phyloP scores from a whole-genome alignment of 1,140 invertebrate species.

The Caerostris darwini region DNA sequence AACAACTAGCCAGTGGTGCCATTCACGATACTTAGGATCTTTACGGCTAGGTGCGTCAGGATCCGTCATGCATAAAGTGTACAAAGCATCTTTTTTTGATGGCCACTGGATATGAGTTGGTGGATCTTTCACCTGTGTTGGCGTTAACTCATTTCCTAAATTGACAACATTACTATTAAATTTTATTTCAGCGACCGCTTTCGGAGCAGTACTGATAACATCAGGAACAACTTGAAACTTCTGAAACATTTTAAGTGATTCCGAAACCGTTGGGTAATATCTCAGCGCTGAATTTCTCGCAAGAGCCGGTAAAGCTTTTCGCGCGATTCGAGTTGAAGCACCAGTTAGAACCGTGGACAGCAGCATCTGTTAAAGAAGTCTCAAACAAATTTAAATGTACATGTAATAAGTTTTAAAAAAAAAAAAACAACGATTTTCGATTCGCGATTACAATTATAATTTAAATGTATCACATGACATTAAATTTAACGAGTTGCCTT shows the following conservation, averaged over 20 bases:
- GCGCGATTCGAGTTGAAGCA: background rate
- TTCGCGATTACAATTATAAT: background rate
- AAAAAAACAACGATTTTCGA: background rate
- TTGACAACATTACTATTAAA: conserved; percentile 84
- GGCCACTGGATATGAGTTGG: conserved; percentile 84
- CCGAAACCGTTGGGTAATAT: background rate
- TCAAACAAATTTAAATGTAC: background rate
- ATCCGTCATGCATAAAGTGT: conserved; percentile 92
- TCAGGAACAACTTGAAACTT: conserved; percentile 5
- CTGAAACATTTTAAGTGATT: background rate
- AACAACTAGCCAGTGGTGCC: conserved; percentile 95
- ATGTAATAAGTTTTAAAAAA: background rate
- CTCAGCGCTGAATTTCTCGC: background rate
- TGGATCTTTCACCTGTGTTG: conserved; percentile 82
- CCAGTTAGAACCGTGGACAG: background rate
- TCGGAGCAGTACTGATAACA: conserved; percentile 13
- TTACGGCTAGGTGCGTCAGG: conserved; percentile 93
- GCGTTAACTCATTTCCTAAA: conserved; percentile 87
- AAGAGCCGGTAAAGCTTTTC: background rate
- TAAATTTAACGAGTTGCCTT: too few species aligned
- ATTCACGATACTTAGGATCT: conserved; percentile 90
- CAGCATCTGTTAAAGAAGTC: background rate
- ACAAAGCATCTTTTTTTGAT: conserved; percentile 82
- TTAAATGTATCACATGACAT: background rate
- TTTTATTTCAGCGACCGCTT: conserved; percentile 81